A percentile compares a stretch with the other conserved stretches of the same genome.
Evolutionary conservation across 2,113 vertebrate species (phyloP).

Genomic region (Callocephalon fimbriatum): DNA sequence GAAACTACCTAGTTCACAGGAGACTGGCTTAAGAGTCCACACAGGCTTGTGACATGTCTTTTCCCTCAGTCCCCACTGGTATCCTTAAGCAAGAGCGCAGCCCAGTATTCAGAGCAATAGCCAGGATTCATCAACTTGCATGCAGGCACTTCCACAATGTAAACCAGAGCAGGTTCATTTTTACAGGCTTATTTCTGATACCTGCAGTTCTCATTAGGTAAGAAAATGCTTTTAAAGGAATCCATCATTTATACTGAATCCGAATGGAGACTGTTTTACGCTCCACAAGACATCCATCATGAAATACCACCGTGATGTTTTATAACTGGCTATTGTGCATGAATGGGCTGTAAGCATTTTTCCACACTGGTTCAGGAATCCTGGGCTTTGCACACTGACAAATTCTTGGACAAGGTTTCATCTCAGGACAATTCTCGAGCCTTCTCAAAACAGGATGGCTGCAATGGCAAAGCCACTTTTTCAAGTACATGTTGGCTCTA

Average conservation of each 20-base stretch:
- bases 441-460: background rate
- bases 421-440: background rate
- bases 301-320: background rate
- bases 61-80: background rate
- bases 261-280: background rate
- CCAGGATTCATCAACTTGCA: background rate
- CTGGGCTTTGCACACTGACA: background rate
- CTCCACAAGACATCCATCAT: background rate
- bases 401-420: background rate
- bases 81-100: background rate
- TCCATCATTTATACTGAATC: background rate
- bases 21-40: background rate
- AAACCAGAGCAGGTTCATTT: background rate
- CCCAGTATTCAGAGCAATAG: background rate
- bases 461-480: background rate
- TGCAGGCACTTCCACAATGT: rapidly evolving
- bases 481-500: background rate
- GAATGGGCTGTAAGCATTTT: background rate
- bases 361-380: background rate
- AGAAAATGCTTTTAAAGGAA: background rate
- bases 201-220: background rate
- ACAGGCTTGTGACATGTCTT: background rate
- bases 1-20: background rate
- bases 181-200: background rate
- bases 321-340: background rate